phyloP scores from a whole-genome alignment of 1,140 invertebrate genomes.

The Odontomachus brunneus region DNA sequence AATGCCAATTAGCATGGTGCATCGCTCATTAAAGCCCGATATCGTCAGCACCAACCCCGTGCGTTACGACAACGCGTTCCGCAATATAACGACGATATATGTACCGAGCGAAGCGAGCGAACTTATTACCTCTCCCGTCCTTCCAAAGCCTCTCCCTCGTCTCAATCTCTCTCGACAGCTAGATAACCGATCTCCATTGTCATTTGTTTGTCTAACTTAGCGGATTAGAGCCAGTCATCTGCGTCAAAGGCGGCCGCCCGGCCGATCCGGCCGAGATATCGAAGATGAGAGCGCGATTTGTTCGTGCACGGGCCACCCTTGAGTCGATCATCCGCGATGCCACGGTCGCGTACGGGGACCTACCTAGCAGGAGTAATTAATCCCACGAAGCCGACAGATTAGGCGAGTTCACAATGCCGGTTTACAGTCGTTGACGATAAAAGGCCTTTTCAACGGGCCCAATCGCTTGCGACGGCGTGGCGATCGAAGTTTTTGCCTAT shows the following conservation, averaged over 20 bases:
- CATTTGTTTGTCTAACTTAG: conserved; percentile 83
- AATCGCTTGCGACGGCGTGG: background rate
- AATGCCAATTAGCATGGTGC: conserved; percentile 81
- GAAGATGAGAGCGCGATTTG: conserved; percentile 70
- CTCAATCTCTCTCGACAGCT: conserved; percentile 50
- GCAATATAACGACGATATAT: conserved; percentile 17
- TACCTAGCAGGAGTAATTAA: conserved; percentile 78
- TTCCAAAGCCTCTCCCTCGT: conserved; percentile 38
- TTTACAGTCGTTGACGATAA: conserved; percentile 44
- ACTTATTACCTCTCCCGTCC: conserved; percentile 2
- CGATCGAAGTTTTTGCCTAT: conserved; percentile 9
- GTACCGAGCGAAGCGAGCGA: background rate
- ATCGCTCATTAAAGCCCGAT: conserved; percentile 78
- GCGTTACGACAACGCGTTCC: background rate
- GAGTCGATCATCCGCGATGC: conserved; percentile 65
- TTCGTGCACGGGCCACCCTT: conserved; percentile 72
- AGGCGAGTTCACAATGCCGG: conserved; percentile 36
- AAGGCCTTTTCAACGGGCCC: conserved; percentile 16
- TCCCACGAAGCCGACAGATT: conserved; percentile 54
- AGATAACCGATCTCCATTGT: conserved; percentile 81
- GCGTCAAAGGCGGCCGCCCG: conserved; percentile 75
- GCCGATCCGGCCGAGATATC: conserved; percentile 74
- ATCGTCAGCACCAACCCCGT: conserved; percentile 69
- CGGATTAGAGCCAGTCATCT: conserved; percentile 76
- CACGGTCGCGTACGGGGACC: conserved; percentile 61